phyloP scores from a whole-genome alignment of 2,888 invertebrate genomes.

The Macrophya alboannulata region DNA sequence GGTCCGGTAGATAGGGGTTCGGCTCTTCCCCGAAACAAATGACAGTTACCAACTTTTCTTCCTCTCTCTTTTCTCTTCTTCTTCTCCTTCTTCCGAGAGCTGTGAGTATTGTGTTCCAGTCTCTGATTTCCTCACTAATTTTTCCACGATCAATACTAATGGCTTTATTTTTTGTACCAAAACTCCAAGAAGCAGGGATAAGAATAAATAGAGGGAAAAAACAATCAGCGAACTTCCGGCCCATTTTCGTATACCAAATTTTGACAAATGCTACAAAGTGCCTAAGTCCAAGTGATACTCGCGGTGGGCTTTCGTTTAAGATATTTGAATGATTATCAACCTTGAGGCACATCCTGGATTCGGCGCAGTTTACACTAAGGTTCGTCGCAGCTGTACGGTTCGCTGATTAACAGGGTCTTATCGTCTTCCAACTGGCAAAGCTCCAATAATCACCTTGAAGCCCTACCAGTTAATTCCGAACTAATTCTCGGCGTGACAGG shows the following conservation, averaged over 20 bases:
- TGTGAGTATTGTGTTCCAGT: slow-evolving; percentile 67
- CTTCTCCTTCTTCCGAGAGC: not conserved
- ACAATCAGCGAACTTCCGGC: not conserved
- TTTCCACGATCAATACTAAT: slow-evolving; percentile 65
- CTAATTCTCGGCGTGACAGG: slow-evolving; percentile 75
- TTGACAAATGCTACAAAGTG: not conserved
- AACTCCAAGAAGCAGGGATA: not conserved
- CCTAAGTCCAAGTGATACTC: not conserved
- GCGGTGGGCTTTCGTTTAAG: not conserved
- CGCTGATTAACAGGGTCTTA: slow-evolving; percentile 75
- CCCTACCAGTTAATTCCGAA: slow-evolving; percentile 75
- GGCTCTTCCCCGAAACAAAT: slow-evolving; percentile 57
- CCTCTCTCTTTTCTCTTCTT: slow-evolving; percentile 36
- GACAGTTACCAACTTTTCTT: slow-evolving; percentile 61
- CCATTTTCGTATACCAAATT: not conserved
- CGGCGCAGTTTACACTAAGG: not conserved
- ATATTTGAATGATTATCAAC: not conserved
- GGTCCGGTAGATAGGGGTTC: slow-evolving; percentile 44
- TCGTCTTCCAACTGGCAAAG: slow-evolving; percentile 76
- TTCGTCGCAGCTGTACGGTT: slow-evolving; percentile 35
- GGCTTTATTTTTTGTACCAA: slow-evolving; percentile 59
- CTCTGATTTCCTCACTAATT: slow-evolving; percentile 77
- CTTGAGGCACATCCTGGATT: slow-evolving; percentile 4
- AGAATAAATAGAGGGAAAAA: not conserved
- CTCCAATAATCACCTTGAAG: slow-evolving; percentile 77